Percentiles rank a stretch among this genome's conserved stretches.
Conservation (phyloP, 2,888 invertebrate genomes). For the Caprella mutica region DNA sequence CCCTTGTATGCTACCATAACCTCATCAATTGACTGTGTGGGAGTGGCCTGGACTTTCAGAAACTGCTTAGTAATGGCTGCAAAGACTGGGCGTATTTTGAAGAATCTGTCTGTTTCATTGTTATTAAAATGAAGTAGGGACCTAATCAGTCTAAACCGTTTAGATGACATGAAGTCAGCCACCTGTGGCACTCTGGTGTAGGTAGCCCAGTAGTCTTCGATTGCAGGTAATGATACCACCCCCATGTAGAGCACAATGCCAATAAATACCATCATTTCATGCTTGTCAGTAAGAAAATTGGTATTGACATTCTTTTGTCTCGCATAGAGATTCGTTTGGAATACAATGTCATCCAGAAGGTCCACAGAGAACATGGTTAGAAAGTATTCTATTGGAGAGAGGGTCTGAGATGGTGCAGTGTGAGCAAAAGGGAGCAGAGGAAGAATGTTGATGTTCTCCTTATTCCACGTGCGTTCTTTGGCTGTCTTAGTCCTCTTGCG, state of each 20-base stretch:
- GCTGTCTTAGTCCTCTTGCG: slow-evolving; percentile 3
- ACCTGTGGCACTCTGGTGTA: slow-evolving; percentile 10
- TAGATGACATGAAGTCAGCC: slow-evolving; percentile 12
- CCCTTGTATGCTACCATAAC: slow-evolving; percentile 19
- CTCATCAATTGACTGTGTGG: slow-evolving; percentile 13
- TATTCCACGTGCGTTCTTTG: slow-evolving; percentile 9
- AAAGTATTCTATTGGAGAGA: slow-evolving; percentile 4
- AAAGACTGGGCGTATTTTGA: slow-evolving; percentile 15
- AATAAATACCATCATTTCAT: slow-evolving; percentile 3
- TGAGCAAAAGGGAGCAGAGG: slow-evolving; percentile 1
- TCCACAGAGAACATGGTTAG: slow-evolving; percentile 3
- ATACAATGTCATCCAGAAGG: slow-evolving; percentile 13
- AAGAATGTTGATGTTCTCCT: slow-evolving; percentile 4
- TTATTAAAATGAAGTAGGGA: slow-evolving; percentile 13
- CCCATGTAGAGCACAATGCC: slow-evolving; percentile 15
- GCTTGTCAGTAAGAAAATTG: slow-evolving; percentile 1
- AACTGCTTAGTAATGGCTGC: slow-evolving; percentile 11
- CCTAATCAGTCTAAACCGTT: no score
- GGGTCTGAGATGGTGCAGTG: background rate
- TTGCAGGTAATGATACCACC: background rate
- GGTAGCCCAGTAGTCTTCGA: slow-evolving; percentile 14
- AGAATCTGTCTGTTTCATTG: slow-evolving; percentile 13
- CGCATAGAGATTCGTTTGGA: slow-evolving; percentile 15
- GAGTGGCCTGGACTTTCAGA: slow-evolving; percentile 11
- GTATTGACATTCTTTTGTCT: slow-evolving; percentile 9